Evolutionary conservation across 2,888 invertebrate genomes (phyloP).

Genomic region (Euzophera pinguis): DNA sequence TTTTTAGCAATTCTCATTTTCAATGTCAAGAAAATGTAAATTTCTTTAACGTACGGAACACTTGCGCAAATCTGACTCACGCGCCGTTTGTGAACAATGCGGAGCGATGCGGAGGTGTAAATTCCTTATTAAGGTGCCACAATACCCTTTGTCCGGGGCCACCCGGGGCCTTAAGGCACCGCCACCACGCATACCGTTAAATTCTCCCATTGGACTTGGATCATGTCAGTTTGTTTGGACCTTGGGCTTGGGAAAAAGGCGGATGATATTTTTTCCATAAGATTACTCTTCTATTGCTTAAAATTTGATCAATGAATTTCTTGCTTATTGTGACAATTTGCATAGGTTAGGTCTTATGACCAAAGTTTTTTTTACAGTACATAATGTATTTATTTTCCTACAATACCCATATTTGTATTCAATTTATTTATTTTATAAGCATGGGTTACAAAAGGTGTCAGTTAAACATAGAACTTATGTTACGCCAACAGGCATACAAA

Average conservation of each 20-base stretch:
- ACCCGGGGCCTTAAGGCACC: not conserved
- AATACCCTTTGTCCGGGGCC: slow-evolving; percentile 7
- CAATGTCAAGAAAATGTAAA: too few relatives aligned
- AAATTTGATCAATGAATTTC: not conserved
- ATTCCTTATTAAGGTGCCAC: slow-evolving; percentile 21
- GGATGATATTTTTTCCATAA: not conserved
- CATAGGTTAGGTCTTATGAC: too few relatives aligned
- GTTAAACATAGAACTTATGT: too few relatives aligned
- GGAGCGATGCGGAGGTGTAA: slow-evolving; percentile 39
- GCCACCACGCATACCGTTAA: not conserved
- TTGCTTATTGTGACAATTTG: too few relatives aligned
- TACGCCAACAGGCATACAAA: too few relatives aligned
- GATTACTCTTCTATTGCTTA: not conserved
- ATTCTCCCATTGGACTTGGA: not conserved
- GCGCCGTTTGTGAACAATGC: slow-evolving; percentile 30
- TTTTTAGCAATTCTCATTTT: too few relatives aligned
- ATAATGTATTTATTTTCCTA: too few relatives aligned
- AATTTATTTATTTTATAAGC: too few relatives aligned
- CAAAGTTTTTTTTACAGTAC: too few relatives aligned
- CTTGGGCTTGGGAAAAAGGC: not conserved
- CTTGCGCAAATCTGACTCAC: not conserved
- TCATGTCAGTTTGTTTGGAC: slow-evolving; percentile 4
- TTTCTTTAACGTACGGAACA: not conserved
- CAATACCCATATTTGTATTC: too few relatives aligned
- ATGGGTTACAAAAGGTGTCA: too few relatives aligned